These are phyloP conservation scores for Pyxicephalus adspersus DNA, from an alignment of 2,113 vertebrate species.

Conservation along the genomic window DNA sequence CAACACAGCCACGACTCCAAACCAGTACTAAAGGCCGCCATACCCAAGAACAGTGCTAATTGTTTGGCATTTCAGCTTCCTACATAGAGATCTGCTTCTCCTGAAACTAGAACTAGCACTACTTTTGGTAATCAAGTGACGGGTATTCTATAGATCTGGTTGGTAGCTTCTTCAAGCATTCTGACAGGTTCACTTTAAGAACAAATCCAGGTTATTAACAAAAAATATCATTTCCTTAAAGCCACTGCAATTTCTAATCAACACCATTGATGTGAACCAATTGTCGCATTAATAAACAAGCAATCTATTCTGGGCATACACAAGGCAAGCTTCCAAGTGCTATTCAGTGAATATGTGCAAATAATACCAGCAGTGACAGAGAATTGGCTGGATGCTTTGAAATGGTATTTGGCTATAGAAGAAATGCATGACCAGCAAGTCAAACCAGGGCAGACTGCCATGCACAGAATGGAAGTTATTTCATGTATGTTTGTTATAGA, in stretches of 20 bases:
- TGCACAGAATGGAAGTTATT: background rate
- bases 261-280: slow-evolving; percentile 13
- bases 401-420: slow-evolving; percentile 10
- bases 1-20: no score
- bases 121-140: no score
- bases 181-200: background rate
- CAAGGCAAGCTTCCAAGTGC: background rate
- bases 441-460: background rate
- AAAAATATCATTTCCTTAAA: background rate
- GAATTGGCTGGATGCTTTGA: slow-evolving; percentile 16
- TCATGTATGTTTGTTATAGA: background rate
- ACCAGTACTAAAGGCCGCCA: no score
- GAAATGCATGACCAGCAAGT: background rate
- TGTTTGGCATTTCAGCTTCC: no score
- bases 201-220: background rate
- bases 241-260: slow-evolving; percentile 4
- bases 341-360: slow-evolving; percentile 18
- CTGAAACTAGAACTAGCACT: no score
- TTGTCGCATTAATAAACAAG: slow-evolving; percentile 28
- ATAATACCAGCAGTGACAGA: background rate
- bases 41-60: no score
- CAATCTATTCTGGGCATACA: slow-evolving; percentile 5
- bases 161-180: no score
- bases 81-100: no score
- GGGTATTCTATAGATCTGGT: no score